Base-by-base conservation (phyloP, 2,113 vertebrate species). In the Calyptommatus sinebrachiatus region DNA sequence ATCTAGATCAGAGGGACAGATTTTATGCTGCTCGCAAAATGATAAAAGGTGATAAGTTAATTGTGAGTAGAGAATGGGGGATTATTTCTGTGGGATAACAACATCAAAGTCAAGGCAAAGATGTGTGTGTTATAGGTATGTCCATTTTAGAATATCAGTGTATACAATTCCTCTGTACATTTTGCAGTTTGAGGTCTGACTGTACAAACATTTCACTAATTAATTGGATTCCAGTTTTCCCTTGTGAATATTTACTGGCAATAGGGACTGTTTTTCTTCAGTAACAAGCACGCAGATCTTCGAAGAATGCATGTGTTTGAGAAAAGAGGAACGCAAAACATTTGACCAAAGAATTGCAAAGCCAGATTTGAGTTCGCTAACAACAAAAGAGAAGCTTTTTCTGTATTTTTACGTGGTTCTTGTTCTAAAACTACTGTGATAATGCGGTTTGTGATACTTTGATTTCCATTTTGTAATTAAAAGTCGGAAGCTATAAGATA, bases 121-220 rank as follows among this genome's bases (percentile, higher is more conserved):
- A 35, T 31, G 29, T 74, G 41, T 66, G 20, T 5, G 9, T 22
- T 63, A 50, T 10, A 26, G 35, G 26, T 29, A 21, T 57, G 11
- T 9, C 26, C 20, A 1, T 18, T 35, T 63, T 24, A 5, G 29
- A 29, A 1, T 35, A 68, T n/a, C 41, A n/a, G 31, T 21, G 21
- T 22, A n/a, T n/a, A 65, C 63, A 46, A 60, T 74, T 69, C 60
- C 35, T 31, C 8, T 46, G 79, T 28, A 46, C 48, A 7, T 16
- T 24, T 61, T 24, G n/a, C 11, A 29, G 45, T 16, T n/a, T 21
- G 45, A 28, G 67, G 26, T 28, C 53, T 28, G 50, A 53, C 31
- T 71, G 31, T 78, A 18, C 67, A 71, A 68, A 73, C 71, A 68
- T 80, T 74, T 81, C 11, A 5, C 18, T 75, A 81, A 81, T 81